Percentiles rank a stretch among this genome's conserved stretches.
Evolutionary conservation across 2,888 invertebrate genomes (phyloP).

Genomic region (Synergus japonicus): DNA sequence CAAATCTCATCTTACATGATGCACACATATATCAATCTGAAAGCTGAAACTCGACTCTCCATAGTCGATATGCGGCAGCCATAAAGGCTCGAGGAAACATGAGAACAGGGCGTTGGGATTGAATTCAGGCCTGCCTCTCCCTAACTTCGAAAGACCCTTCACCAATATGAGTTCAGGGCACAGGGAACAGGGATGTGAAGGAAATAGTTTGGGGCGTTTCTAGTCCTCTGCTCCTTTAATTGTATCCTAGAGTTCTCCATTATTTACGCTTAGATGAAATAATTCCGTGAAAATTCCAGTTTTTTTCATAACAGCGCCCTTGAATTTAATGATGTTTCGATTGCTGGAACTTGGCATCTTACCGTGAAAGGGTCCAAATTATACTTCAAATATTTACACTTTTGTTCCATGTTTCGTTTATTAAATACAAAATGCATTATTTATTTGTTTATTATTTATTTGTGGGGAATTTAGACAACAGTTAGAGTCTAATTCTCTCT

Average conservation of each 20-base stretch:
- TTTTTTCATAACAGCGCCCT: constrained; percentile 24
- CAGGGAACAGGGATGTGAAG: constrained; percentile 67
- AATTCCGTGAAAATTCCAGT: constrained; percentile 15
- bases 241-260: constrained; percentile 38
- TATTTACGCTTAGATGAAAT: constrained; percentile 39
- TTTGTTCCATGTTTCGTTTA: too few relatives aligned
- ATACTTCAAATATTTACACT: too few relatives aligned
- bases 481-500: too few relatives aligned
- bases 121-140: constrained; percentile 64
- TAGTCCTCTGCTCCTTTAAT: constrained; percentile 48
- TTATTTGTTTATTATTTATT: too few relatives aligned
- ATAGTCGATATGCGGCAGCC: constrained; percentile 49
- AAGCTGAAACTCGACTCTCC: constrained; percentile 34
- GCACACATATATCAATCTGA: constrained; percentile 27
- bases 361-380: background rate
- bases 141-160: constrained; percentile 66
- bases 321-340: background rate
- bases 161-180: constrained; percentile 59
- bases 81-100: constrained; percentile 55
- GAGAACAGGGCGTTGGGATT: constrained; percentile 67
- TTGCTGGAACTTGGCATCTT: background rate
- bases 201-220: constrained; percentile 69
- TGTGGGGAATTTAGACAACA: too few relatives aligned
- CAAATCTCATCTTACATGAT: constrained; percentile 4
- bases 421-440: too few relatives aligned